phyloP scores from a whole-genome alignment of 2,888 invertebrate species.

The Caenorhabditis panamensis region DNA sequence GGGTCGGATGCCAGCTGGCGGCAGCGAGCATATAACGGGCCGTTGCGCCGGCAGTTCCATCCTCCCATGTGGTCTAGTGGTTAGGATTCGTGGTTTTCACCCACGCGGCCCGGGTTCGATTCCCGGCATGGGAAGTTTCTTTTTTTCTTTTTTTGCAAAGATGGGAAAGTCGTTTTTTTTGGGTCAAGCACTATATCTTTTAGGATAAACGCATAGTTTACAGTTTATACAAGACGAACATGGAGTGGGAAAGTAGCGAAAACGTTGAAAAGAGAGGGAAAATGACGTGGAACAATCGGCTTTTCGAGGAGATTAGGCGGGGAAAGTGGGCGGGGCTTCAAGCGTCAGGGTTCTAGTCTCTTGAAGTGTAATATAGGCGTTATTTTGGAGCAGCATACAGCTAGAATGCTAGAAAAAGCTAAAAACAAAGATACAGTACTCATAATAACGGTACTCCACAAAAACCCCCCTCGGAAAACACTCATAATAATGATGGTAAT shows the following conservation, averaged over 20 bases:
- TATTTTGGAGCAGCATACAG: neutral
- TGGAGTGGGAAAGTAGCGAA: neutral
- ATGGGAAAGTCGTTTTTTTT: neutral
- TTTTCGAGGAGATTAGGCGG: conserved; percentile 5
- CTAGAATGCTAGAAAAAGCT: neutral
- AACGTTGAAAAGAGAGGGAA: neutral
- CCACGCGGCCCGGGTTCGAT: conserved; percentile 80
- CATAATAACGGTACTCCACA: neutral
- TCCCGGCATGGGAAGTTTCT: conserved; percentile 77
- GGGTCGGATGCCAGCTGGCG: neutral
- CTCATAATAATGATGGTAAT: neutral
- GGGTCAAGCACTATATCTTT: neutral
- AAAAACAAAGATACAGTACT: neutral
- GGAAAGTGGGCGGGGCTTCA: conserved; percentile 2
- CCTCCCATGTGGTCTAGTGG: conserved; percentile 79
- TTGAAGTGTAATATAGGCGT: neutral
- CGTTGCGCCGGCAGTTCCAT: neutral
- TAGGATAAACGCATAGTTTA: neutral
- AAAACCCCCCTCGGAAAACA: too few relatives aligned
- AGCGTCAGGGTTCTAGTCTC: too few relatives aligned
- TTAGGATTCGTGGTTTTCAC: conserved; percentile 80
- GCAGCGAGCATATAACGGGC: neutral
- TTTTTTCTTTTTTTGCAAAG: conserved; percentile 10
- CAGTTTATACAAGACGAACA: neutral
- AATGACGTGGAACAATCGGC: conserved; percentile 20